Base-by-base conservation (phyloP, 2,113 vertebrate species). In the Brachyhypopomus gauderio region DNA sequence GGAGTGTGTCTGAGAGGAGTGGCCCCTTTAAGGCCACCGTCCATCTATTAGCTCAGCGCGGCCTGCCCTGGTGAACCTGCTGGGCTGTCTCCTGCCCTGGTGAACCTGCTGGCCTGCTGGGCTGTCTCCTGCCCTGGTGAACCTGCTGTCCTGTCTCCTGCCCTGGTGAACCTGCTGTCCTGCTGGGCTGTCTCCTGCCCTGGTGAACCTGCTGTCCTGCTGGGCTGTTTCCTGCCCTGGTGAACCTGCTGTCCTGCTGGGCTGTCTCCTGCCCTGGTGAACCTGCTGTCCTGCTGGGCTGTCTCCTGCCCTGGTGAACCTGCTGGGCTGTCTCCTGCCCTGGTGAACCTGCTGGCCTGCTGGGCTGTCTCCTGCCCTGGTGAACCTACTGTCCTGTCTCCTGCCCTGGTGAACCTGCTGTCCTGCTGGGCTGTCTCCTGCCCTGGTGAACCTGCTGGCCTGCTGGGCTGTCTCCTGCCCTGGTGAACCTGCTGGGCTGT, bases 21-120 rank as follows among this genome's bases (percentile, higher is more conserved):
- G 75, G 17, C 55, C 86, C 76, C 81, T 87, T 87, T 87, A 89
- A 88, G 87, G 80, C 86, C 86, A 85, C 86, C 86, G 84, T 89
- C 86, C 84, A 85, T 87, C 87, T 87, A 88, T 89, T 86, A 90
- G 86, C 86, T 87, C 84, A 88, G 85, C 82, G 83, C 82, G 86
- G 75, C 76, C 25, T 72, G 66, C 60, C 59, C 25, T 64, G 23
- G 60, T 12, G 34, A 22, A 41, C 1, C 27, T 64, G 59, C 66
- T 19, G 27, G n/a, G 5, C 62, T 64, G 22, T 79, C 70, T 62
- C 45, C 7, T 7, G 20, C 77, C 16, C 48, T n/a, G 23, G 60
- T 12, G 34, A 22, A 41, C 1, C 27, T 64, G 59, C 66, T 19
- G 27, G n/a, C 1, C 27, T 64, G 59, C 66, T 19, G 27, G n/a